Percentiles rank a stretch among this genome's conserved stretches.
phyloP scores from a whole-genome alignment of 2,888 invertebrate genomes.

The Eupithecia vulgata region DNA sequence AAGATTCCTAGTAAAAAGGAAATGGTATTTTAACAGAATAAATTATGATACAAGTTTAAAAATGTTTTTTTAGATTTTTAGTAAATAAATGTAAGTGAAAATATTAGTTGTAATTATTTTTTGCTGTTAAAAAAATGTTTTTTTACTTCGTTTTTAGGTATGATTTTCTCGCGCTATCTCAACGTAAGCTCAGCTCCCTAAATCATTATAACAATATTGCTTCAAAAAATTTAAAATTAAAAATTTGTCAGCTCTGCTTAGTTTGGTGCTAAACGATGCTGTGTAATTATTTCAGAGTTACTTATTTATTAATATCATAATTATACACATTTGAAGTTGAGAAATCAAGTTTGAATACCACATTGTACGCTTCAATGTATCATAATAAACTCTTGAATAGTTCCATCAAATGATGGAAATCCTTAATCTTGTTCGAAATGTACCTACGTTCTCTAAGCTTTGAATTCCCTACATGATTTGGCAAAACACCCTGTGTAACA shows the following conservation, averaged over 20 bases:
- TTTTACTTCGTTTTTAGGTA: no score
- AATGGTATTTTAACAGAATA: neutral
- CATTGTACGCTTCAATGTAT: neutral
- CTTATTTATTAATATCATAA: neutral
- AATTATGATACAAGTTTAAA: no score
- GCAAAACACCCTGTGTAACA: slow-evolving; percentile 30
- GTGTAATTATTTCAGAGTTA: no score
- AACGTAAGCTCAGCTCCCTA: neutral
- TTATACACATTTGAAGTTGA: neutral
- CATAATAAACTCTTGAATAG: neutral
- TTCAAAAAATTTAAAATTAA: neutral
- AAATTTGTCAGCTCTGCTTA: no score
- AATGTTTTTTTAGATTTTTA: no score
- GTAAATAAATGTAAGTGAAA: no score
- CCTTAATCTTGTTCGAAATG: neutral
- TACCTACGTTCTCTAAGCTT: neutral
- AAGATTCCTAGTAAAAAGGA: neutral
- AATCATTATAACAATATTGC: neutral
- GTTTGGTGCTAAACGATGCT: no score
- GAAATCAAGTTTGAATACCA: neutral
- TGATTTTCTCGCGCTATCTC: no score
- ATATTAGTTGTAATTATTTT: no score
- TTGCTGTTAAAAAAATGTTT: no score
- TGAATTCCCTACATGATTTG: neutral
- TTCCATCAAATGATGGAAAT: neutral